Percentiles rank a stretch among this genome's conserved stretches.
phyloP scores from a whole-genome alignment of 2,797 vertebrate genomes.

The Gymnopithys bicolor region DNA sequence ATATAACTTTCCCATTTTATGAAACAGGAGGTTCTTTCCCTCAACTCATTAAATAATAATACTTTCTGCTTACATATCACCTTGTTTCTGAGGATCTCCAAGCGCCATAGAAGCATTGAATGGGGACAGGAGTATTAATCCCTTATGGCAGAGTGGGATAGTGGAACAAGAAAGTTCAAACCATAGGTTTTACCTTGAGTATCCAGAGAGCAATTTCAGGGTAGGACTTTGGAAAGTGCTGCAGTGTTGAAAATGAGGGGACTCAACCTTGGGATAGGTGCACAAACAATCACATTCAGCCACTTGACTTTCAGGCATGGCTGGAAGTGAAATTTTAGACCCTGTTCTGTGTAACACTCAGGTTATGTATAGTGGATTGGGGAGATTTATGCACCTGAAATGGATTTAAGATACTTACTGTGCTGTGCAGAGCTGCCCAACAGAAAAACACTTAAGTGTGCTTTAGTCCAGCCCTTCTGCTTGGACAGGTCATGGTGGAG shows the following conservation, averaged over 20 bases:
- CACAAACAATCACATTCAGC: background rate
- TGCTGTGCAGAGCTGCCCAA: background rate
- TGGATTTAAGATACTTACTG: background rate
- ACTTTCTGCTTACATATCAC: background rate
- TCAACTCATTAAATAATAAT: background rate
- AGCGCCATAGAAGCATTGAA: background rate
- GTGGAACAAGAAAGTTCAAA: background rate
- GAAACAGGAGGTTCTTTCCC: background rate
- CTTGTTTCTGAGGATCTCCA: background rate
- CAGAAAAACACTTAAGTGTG: background rate
- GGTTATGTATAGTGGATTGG: background rate
- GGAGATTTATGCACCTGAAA: background rate
- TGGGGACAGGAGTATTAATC: background rate
- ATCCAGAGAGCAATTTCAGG: background rate
- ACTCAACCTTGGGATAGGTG: background rate
- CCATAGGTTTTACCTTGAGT: background rate
- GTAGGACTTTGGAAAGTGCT: background rate
- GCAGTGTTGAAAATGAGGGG: background rate
- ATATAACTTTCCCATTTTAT: background rate
- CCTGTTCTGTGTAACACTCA: background rate
- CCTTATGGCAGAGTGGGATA: background rate
- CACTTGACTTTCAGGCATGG: background rate
- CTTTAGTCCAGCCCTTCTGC: background rate
- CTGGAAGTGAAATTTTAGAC: background rate
- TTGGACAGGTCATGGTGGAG: background rate